Evolutionary conservation across 2,113 vertebrate species (phyloP).

Genomic region (Anthoscopus minutus): DNA sequence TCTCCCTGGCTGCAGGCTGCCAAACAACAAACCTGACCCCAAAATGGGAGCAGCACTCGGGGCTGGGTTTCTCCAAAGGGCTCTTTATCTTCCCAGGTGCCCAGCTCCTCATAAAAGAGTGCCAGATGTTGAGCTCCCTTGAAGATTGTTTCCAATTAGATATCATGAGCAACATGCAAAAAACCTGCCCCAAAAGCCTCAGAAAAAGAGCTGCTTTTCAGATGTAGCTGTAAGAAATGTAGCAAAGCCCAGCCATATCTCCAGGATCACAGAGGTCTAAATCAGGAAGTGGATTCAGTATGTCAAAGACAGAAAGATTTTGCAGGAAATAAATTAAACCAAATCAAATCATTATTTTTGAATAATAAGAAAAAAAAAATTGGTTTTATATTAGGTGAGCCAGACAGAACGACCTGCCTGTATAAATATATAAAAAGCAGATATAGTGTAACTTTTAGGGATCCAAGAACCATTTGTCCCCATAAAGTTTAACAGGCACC

Average conservation of each 20-base stretch:
- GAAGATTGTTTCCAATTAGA: not conserved
- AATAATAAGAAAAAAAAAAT: not conserved
- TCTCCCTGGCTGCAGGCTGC: not conserved
- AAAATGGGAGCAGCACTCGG: not conserved
- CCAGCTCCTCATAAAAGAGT: not conserved
- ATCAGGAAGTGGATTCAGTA: not conserved
- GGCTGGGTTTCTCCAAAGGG: not conserved
- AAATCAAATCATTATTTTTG: not conserved
- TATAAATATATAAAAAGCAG: not conserved
- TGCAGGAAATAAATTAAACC: not conserved
- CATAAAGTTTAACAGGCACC: not conserved
- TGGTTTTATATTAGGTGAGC: not conserved
- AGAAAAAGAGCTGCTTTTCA: not conserved
- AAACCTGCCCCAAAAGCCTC: not conserved
- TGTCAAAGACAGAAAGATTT: not conserved
- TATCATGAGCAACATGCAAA: not conserved
- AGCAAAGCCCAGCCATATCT: not conserved
- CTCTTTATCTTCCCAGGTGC: not conserved
- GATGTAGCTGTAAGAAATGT: not conserved
- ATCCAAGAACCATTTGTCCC: slow-evolving; percentile 3
- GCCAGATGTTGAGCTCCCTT: not conserved
- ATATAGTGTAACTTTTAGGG: not conserved
- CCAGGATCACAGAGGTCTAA: not conserved
- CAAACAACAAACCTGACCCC: not conserved
- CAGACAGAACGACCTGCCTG: not conserved